Percentiles rank a stretch among this genome's conserved stretches.
Conservation (phyloP, 2,113 vertebrate species). For the Sceloporus undulatus region DNA sequence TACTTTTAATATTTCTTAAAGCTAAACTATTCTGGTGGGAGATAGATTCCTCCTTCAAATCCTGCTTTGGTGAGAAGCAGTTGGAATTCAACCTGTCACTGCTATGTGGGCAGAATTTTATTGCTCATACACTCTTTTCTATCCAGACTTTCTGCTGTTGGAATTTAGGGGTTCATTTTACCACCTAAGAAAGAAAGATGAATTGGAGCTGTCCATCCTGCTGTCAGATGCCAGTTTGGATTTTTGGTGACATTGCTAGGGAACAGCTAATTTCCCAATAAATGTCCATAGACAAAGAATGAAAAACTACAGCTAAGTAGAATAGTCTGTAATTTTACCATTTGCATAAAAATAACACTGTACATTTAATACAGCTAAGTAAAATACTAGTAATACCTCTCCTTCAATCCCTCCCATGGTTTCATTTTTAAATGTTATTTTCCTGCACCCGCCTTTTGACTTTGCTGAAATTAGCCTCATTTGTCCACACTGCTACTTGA, state of each 20-base stretch:
- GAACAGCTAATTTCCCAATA: neutral
- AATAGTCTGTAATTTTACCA: neutral
- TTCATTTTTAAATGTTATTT: neutral
- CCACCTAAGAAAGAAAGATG: neutral
- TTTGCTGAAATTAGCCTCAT: neutral
- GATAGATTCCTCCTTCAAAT: neutral
- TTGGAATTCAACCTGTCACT: neutral
- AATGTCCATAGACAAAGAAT: neutral
- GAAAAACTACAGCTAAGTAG: neutral
- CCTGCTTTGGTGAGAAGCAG: neutral
- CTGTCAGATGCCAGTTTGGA: neutral
- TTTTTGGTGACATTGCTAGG: neutral
- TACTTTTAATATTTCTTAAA: neutral
- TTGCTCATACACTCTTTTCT: neutral
- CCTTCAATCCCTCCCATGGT: too few relatives aligned
- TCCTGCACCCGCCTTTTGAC: neutral
- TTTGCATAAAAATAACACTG: neutral
- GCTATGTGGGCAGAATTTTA: neutral
- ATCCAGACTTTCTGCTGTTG: neutral
- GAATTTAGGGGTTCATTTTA: neutral
- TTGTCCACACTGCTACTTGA: constrained; percentile 7
- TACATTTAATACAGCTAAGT: neutral
- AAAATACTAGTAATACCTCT: neutral
- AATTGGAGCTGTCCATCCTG: neutral
- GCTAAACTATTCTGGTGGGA: neutral